Evolutionary conservation across 2,113 vertebrate species (phyloP).

Genomic region (Lycaon pictus): DNA sequence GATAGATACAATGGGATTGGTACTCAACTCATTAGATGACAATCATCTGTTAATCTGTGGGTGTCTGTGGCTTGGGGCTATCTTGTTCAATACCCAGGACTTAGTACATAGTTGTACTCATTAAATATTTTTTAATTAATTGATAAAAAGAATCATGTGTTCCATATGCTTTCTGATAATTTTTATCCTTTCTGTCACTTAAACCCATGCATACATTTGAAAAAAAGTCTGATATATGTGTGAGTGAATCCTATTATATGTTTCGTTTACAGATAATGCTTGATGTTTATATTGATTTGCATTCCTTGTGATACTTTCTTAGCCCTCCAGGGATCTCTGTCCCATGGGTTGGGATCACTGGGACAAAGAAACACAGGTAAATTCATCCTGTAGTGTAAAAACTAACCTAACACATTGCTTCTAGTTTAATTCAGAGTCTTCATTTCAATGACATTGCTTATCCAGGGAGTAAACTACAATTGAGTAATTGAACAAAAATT

Average conservation of each 20-base stretch:
- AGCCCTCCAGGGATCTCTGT: not conserved
- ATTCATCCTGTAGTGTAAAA: not conserved
- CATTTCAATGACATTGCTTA: not conserved
- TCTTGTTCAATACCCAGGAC: not conserved
- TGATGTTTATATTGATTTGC: not conserved
- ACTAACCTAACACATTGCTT: not conserved
- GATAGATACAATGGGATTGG: not conserved
- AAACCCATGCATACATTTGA: not conserved
- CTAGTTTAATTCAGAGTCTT: not conserved
- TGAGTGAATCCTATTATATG: not conserved
- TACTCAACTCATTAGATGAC: constrained; percentile 43
- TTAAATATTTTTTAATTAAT: constrained; percentile 51
- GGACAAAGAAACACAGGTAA: not conserved
- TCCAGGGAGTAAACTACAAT: not conserved
- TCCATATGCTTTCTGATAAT: not conserved
- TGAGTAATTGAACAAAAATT: not conserved
- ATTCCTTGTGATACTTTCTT: not conserved
- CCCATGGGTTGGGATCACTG: not conserved
- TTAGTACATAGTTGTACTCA: not conserved
- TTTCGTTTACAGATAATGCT: not conserved
- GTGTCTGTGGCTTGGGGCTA: constrained; percentile 1
- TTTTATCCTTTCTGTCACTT: constrained; percentile 41
- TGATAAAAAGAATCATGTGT: constrained; percentile 18
- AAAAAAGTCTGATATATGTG: not conserved
- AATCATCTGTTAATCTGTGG: not conserved